Conservation (phyloP, 2,113 vertebrate species). For the Albula glossodonta region DNA sequence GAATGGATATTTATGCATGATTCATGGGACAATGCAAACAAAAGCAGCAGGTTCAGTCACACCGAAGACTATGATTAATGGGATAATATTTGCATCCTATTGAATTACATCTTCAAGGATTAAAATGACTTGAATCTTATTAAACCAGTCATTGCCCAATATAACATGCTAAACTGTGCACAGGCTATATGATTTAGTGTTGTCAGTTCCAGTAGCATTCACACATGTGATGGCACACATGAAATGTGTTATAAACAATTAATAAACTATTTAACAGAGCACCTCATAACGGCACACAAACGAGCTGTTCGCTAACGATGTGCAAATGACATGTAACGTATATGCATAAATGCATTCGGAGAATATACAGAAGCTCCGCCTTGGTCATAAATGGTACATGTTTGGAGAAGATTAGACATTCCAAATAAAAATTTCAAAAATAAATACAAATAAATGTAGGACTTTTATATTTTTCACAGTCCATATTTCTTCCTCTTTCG, state of each 20-base stretch:
- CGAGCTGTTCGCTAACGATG: too few species aligned
- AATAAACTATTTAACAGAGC: too few species aligned
- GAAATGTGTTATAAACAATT: too few species aligned
- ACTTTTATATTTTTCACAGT: neutral
- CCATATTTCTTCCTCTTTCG: neutral
- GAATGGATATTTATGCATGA: neutral
- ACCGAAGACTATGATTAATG: neutral
- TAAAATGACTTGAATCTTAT: slow-evolving; percentile 2
- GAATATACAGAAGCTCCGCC: neutral
- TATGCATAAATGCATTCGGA: neutral
- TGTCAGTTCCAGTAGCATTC: neutral
- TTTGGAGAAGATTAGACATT: neutral
- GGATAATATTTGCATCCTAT: neutral
- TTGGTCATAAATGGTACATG: neutral
- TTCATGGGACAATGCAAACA: neutral
- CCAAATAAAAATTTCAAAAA: neutral
- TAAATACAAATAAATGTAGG: too few species aligned
- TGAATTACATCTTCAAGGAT: slow-evolving; percentile 5
- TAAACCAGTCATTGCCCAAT: neutral
- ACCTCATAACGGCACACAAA: too few species aligned
- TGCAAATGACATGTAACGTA: too few species aligned
- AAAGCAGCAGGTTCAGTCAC: neutral
- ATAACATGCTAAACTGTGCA: neutral
- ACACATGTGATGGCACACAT: too few species aligned
- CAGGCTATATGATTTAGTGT: neutral